Evolutionary conservation across 1,140 invertebrate genomes (phyloP), one percentile per base, ranked within the genome.

Genomic region (Sarcophaga peregrina): DNA sequence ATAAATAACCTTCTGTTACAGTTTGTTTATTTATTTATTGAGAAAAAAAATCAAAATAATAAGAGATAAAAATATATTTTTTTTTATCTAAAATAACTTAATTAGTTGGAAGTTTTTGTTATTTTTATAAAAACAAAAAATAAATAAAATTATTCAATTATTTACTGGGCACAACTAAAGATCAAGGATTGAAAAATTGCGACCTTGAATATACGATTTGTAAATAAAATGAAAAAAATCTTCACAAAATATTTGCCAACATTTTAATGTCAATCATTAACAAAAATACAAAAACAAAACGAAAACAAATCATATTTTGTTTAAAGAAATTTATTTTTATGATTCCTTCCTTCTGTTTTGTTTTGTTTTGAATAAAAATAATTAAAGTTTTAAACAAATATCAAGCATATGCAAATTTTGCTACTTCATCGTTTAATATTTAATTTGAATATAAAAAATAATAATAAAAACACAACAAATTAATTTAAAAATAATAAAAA

Each of bases 1-100:
- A 78, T 50, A 48, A 50, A 78, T 78, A 78, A 78, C 75, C 75
- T 78, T 78, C 75, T 47, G 48, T 78, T 78, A 78, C 47, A 78
- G 75, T 17, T 78, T 78, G 47, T 78, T 78, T 78, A 50, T 13
- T 78, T 50, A 47, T 13, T 78, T 50, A 47, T 78, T 74, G 45
- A 74, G 17, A 72, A 25, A 62, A 15, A 13, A 15, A 62, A 62
- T 8, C 58, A 72, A 25, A 72, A 25, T 3, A 20, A 72, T 54
- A 72, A 20, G 10, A 72, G 17, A 17, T 20, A 62, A 74, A 25
- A 74, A 74, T 48, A 48, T 76, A 1, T 48, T 48, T 76, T 20
- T n/a, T 46, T 76, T 76, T 48, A 76, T n/a, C 15, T 48, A 8
- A 76, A 47, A 17, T 76, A 48, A 48, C 8, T 76, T 76, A 48